Evolutionary conservation across 2,888 invertebrate species (phyloP), one percentile per base, ranked within the genome.

Genomic region (Eilema depressum): DNA sequence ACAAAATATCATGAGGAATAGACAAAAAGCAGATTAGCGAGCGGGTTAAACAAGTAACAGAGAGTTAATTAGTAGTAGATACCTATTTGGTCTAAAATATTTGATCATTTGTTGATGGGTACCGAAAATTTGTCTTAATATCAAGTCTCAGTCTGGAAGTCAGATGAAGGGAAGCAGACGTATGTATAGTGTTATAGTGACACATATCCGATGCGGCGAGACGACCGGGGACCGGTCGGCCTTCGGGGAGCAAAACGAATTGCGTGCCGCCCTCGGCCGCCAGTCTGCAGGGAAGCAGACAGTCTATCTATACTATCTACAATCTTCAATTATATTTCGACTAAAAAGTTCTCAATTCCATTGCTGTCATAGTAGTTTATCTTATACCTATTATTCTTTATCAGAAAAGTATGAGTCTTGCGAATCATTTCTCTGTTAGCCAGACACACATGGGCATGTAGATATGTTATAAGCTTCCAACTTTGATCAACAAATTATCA

Each of bases 231-330:
- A 93, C 93, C 90, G 93, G 94, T 86, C 91, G 94, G 87, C 94
- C 94, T 95, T 95, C 93, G 90, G 85, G 85, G 86, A 88, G 89
- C 91, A 92, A 92, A 93, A 92, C 90, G 89, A 92, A 89, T 87
- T 80, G 82, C 82, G 81, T 82, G 78, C 83, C 86, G 82, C 82
- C 83, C 84, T 83, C 83, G 73, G 76, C 77, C 80, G 83, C 66
- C 63, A 62, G 81, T 78, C 83, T 81, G 84, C 74, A 73, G 79
- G 82, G 80, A 82, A 82, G 80, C 80, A 78, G 72, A 74, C 79
- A 82, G 79, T 82, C 78, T 81, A 76, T 82, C 78, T 81, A 76
- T 79, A 77, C n/a, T 77, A 71, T 69, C 75, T 77, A 78, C 71
- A 78, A 77, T 77, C 75, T 74, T 67, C 61, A 75, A 75, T 73